Percentiles rank a stretch among this genome's conserved stretches.
Conservation (phyloP, 1,140 invertebrate genomes). For the Drosophila kikkawai region DNA sequence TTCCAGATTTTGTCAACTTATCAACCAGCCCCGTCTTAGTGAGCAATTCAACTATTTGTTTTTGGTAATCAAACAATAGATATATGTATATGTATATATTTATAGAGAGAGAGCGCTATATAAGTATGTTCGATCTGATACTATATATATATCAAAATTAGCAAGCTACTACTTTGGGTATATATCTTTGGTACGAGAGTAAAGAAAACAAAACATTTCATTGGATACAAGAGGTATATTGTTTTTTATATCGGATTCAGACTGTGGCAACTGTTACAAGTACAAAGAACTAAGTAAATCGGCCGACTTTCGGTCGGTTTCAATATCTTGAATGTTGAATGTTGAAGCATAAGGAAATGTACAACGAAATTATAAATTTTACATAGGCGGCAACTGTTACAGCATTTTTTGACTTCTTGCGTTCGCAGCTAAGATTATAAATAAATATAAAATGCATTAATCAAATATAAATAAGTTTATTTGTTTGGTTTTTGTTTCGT, state of each 20-base stretch:
- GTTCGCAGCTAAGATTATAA: constrained; percentile 30
- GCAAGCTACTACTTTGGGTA: constrained; percentile 76
- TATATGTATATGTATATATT: constrained; percentile 60
- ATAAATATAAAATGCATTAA: constrained; percentile 56
- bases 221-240: constrained; percentile 40
- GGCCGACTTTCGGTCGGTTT: constrained; percentile 52
- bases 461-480: constrained; percentile 47
- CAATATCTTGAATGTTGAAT: constrained; percentile 41
- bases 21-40: constrained; percentile 22
- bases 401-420: constrained; percentile 77
- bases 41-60: constrained; percentile 47
- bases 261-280: constrained; percentile 67
- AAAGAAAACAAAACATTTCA: constrained; percentile 71
- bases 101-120: constrained; percentile 62
- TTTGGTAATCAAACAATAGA: constrained; percentile 54
- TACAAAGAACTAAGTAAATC: constrained; percentile 65
- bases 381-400: constrained; percentile 39
- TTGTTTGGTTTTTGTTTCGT: constrained; percentile 15
- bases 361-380: constrained; percentile 25
- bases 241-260: constrained; percentile 55
- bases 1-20: not conserved
- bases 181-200: constrained; percentile 48
- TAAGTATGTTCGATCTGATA: constrained; percentile 56
- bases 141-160: constrained; percentile 67
- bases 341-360: constrained; percentile 37